Conservation (phyloP, 2,888 invertebrate species). For the Erannis defoliaria region DNA sequence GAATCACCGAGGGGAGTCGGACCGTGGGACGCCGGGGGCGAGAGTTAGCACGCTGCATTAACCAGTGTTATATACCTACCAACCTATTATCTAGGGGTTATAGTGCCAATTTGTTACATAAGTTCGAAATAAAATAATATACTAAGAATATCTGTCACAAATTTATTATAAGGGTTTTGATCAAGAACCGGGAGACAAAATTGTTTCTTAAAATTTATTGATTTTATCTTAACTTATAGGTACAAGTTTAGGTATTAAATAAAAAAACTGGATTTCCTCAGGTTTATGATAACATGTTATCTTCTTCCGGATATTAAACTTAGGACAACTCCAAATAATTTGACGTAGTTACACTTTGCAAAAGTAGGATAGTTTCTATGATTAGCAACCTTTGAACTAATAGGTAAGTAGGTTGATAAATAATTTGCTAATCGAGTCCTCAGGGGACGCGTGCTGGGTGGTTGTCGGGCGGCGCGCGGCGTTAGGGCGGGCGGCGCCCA, state of each 20-base stretch:
- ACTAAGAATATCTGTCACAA: too few species aligned
- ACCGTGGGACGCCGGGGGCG: constrained; percentile 36
- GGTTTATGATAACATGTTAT: too few species aligned
- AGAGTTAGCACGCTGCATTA: background rate
- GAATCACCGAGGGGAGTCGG: constrained; percentile 48
- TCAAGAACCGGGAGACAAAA: too few species aligned
- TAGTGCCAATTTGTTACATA: background rate
- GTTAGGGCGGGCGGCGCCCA: background rate
- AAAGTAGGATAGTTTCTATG: background rate
- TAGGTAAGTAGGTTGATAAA: background rate
- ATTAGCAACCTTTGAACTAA: background rate
- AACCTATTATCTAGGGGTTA: constrained; percentile 5
- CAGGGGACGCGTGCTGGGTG: background rate
- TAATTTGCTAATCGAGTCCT: background rate
- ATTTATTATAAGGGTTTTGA: too few species aligned
- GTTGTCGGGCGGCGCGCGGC: background rate
- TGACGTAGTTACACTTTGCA: too few species aligned
- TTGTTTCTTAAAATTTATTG: too few species aligned
- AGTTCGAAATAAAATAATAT: background rate
- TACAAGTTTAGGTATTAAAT: too few species aligned
- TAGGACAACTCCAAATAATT: too few species aligned
- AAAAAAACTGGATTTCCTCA: too few species aligned
- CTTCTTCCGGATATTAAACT: too few species aligned
- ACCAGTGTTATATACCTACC: background rate
- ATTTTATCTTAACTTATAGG: too few species aligned